phyloP scores from a whole-genome alignment of 23 tunicate genomes.

The Oikopleura albicans region DNA sequence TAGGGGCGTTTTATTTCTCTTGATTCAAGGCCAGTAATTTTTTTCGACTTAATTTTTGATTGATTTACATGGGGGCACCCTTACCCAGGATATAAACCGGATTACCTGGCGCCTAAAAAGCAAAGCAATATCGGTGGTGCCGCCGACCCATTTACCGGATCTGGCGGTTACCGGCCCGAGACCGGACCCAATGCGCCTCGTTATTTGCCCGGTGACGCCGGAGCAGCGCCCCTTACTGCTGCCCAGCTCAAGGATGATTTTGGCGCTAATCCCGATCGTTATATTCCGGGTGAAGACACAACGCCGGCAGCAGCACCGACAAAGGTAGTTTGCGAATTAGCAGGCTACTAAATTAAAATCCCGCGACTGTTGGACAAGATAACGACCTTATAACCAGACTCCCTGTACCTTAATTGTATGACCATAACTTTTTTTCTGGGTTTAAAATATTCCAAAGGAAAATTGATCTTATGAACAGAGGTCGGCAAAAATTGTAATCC shows the following conservation, averaged over 20 bases:
- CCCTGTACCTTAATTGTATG: too few species aligned
- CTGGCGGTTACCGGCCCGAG: conserved; percentile 45
- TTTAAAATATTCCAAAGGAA: too few species aligned
- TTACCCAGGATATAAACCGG: not conserved
- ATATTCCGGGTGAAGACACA: conserved; percentile 21
- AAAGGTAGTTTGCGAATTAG: too few species aligned
- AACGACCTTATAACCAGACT: too few species aligned
- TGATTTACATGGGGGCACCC: not conserved
- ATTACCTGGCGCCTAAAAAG: not conserved
- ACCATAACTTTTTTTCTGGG: too few species aligned
- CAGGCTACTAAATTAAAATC: too few species aligned
- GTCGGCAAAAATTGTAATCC: too few species aligned
- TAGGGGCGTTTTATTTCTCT: not conserved
- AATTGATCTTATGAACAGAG: too few species aligned
- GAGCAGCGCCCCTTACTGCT: not conserved
- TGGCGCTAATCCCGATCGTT: conserved; percentile 24
- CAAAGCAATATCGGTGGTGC: not conserved
- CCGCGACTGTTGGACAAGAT: too few species aligned
- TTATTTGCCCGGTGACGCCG: not conserved
- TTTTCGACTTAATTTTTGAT: not conserved
- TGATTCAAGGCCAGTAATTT: conserved; percentile 18
- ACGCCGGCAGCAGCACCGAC: too few species aligned
- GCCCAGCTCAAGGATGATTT: conserved; percentile 12
- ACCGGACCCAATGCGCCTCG: not conserved
- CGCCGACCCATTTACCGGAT: conserved; percentile 31